A percentile compares a stretch with the other conserved stretches of the same genome.
Evolutionary conservation across 2,113 vertebrate genomes (phyloP).

Genomic region (Anthoscopus minutus): DNA sequence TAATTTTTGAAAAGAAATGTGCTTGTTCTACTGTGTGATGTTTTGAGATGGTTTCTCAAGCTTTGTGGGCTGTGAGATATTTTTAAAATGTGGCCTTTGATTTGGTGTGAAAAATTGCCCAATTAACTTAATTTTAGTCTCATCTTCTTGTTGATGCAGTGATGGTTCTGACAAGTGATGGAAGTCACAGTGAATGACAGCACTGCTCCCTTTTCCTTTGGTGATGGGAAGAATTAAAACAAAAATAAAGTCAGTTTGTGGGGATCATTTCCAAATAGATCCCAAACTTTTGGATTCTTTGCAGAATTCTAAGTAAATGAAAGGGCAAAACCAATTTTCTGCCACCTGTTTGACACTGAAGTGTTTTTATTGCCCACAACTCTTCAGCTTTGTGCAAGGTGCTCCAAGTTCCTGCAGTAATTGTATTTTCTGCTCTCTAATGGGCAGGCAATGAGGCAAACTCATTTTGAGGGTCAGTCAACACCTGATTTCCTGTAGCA

Average conservation of each 20-base stretch:
- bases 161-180: background rate
- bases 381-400: background rate
- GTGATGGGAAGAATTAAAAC: background rate
- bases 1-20: background rate
- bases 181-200: background rate
- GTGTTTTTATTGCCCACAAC: background rate
- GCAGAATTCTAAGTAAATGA: background rate
- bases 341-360: background rate
- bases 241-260: background rate
- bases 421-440: slow-evolving; percentile 11
- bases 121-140: background rate
- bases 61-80: background rate
- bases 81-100: background rate
- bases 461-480: slow-evolving; percentile 26
- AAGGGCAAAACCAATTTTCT: background rate
- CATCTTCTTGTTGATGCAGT: background rate
- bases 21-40: background rate
- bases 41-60: background rate
- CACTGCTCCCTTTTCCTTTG: background rate
- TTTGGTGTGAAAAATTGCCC: background rate
- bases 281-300: background rate
- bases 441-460: slow-evolving; percentile 50
- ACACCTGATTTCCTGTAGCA: slow-evolving; percentile 31
- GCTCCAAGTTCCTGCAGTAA: background rate
- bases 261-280: background rate